Evolutionary conservation across 2,113 vertebrate species (phyloP), one percentile per base, ranked within the genome.

Genomic region (Brachypteracias leptosomus): DNA sequence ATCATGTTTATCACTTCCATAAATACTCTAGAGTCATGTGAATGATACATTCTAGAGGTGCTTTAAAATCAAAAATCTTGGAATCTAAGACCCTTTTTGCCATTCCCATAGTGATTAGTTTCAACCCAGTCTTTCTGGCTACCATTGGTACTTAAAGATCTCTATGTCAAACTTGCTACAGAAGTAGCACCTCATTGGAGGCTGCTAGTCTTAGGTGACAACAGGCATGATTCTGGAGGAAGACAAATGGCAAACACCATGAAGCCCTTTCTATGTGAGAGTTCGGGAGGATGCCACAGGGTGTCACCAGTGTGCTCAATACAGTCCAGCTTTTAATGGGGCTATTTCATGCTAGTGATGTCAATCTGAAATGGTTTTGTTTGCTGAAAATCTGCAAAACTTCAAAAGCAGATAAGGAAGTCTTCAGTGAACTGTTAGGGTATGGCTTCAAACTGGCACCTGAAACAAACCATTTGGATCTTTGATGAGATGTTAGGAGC

Each of bases 161-260:
- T 42, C 35, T 35, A 0, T 54, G 9, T 19, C 20, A 65, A 20
- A 72, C 3, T 75, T 89, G 26, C 24, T 68, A 13, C n/a, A 57
- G 24, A 73, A 40, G 16, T 25, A 61, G 33, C 0, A 1, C n/a
- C 28, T 73, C 15, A 4, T 1, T 72, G 25, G 3, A 7, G 20
- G 9, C 31, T 58, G 19, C 3, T 16, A 9, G 24, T 44, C 57
- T 38, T 52, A 44, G 13, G 13, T 20, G 52, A 52, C 18, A 8
- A 31, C 5, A 7, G 16, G 13, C 12, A 2, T 6, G 20, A 6
- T n/a, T 12, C 38, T 42, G 73, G 35, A 58, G 15, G 33, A 68
- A 52, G 21, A 26, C 15, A 5, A 18, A 22, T 3, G 24, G 20
- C 5, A 1, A 59, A 33, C 52, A 15, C 6, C 10, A 44, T 0